phyloP scores from a whole-genome alignment of 1,140 invertebrate species.

The Bombus sibiricus region DNA sequence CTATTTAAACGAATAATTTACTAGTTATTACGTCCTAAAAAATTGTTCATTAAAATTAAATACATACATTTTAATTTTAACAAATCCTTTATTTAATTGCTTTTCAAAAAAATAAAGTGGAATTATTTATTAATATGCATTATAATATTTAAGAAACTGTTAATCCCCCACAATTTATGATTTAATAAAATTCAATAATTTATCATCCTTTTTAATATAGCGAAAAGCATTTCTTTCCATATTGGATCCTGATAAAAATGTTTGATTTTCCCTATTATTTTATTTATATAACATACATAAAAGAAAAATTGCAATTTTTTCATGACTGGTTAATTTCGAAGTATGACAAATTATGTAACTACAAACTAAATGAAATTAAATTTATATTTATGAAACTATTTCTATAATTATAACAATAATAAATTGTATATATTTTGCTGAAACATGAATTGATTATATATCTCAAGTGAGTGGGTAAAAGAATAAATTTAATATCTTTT shows the following conservation, averaged over 20 bases:
- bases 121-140: neutral
- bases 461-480: neutral
- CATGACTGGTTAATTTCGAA: neutral
- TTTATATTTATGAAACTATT: neutral
- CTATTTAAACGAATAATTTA: conserved; percentile 3
- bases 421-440: no score
- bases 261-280: neutral
- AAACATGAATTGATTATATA: neutral
- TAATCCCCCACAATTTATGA: neutral
- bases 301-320: neutral
- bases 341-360: neutral
- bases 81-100: neutral
- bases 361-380: neutral
- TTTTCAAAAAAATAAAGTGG: neutral
- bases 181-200: neutral
- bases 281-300: neutral
- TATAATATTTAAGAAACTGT: neutral
- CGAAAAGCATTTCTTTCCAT: neutral
- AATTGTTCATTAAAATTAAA: neutral
- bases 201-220: neutral
- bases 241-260: neutral
- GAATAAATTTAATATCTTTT: no score
- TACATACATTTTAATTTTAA: neutral
- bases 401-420: neutral
- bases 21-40: neutral